phyloP scores from a whole-genome alignment of 2,797 vertebrate species.

The Masticophis lateralis region DNA sequence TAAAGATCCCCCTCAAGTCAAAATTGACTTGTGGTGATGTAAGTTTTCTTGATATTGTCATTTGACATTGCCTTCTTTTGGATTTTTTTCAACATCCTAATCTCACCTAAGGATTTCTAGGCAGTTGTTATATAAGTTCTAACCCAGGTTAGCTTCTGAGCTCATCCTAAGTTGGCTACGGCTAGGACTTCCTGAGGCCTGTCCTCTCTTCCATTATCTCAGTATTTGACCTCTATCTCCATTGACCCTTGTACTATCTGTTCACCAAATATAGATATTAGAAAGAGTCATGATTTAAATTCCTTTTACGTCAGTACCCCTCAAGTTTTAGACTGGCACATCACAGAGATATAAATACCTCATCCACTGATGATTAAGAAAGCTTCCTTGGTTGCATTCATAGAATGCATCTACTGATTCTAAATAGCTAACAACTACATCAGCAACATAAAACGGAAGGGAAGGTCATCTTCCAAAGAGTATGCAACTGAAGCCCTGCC shows the following conservation, averaged over 20 bases:
- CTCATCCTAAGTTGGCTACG: neutral
- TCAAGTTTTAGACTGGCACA: neutral
- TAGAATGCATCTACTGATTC: neutral
- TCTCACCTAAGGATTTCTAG: neutral
- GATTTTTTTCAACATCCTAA: neutral
- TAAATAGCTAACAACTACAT: slow-evolving; percentile 6
- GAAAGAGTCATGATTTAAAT: neutral
- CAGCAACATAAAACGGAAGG: neutral
- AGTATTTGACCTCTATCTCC: neutral
- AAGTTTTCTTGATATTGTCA: neutral
- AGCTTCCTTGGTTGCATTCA: neutral
- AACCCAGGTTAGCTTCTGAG: neutral
- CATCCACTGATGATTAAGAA: neutral
- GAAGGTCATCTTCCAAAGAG: neutral
- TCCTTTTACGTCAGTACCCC: neutral
- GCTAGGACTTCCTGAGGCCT: neutral
- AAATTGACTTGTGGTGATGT: neutral
- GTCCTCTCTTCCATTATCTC: neutral
- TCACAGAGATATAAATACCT: slow-evolving; percentile 12
- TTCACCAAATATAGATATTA: neutral
- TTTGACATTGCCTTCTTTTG: neutral
- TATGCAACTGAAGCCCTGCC: neutral
- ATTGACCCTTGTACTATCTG: neutral
- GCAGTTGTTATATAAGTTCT: neutral
- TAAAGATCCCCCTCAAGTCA: neutral